Conservation (phyloP, 2,797 vertebrate genomes). For the Bradypodion pumilum region DNA sequence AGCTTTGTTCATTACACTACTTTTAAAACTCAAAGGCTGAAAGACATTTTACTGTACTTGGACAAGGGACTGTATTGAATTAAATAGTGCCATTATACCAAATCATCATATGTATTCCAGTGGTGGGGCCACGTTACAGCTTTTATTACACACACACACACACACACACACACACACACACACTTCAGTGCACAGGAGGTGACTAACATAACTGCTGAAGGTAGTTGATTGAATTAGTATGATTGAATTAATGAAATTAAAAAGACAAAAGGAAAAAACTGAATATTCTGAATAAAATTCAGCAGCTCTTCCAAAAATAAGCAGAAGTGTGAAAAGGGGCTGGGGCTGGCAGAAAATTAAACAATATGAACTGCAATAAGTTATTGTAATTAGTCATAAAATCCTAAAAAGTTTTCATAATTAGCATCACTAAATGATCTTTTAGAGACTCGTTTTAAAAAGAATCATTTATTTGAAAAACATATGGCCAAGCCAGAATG, state of each 20-base stretch:
- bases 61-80: background rate
- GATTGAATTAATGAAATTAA: background rate
- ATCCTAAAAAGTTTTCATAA: background rate
- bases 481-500: background rate
- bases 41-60: background rate
- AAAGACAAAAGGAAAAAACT: background rate
- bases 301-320: background rate
- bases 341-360: background rate
- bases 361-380: background rate
- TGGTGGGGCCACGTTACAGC: too few relatives aligned
- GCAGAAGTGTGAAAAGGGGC: background rate
- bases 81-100: background rate
- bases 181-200: background rate
- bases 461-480: too few relatives aligned
- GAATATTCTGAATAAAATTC: background rate
- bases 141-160: too few relatives aligned
- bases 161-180: background rate
- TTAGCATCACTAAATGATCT: background rate
- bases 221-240: background rate
- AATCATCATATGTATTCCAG: background rate
- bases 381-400: background rate
- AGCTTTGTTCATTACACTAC: background rate
- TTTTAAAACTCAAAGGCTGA: background rate
- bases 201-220: background rate
- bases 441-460: background rate